phyloP scores from a whole-genome alignment of 2,888 invertebrate genomes.

The Campopleginae sp. region DNA sequence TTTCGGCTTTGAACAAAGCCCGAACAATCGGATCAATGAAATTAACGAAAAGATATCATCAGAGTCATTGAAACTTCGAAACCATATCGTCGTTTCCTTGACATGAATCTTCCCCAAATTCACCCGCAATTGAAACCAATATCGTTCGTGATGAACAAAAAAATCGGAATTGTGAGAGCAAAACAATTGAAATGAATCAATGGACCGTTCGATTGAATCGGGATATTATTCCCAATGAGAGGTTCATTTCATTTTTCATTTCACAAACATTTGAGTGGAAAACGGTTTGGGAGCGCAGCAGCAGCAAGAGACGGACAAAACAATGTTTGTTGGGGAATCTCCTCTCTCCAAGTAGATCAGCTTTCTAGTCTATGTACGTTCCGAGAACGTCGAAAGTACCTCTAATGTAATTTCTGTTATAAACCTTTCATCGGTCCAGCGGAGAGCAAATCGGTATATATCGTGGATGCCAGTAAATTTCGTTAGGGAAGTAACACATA shows the following conservation, averaged over 20 bases:
- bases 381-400: constrained; percentile 60
- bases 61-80: no score
- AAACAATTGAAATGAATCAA: background rate
- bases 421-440: constrained; percentile 69
- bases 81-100: no score
- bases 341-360: constrained; percentile 27
- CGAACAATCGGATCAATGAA: background rate
- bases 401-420: constrained; percentile 79
- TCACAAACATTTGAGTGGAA: background rate
- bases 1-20: background rate
- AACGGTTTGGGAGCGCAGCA: background rate
- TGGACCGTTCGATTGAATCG: background rate
- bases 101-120: no score
- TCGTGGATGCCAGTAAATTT: constrained; percentile 49
- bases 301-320: constrained; percentile 9
- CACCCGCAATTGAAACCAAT: no score
- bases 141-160: background rate
- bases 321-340: constrained; percentile 21
- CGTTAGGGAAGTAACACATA: constrained; percentile 51
- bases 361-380: constrained; percentile 27
- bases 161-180: background rate
- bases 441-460: constrained; percentile 15
- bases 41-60: no score
- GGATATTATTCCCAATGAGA: background rate
- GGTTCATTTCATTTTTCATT: background rate